Percentiles rank a stretch among this genome's conserved stretches.
phyloP scores from a whole-genome alignment of 2,797 vertebrate species.

The Psittacula echo region DNA sequence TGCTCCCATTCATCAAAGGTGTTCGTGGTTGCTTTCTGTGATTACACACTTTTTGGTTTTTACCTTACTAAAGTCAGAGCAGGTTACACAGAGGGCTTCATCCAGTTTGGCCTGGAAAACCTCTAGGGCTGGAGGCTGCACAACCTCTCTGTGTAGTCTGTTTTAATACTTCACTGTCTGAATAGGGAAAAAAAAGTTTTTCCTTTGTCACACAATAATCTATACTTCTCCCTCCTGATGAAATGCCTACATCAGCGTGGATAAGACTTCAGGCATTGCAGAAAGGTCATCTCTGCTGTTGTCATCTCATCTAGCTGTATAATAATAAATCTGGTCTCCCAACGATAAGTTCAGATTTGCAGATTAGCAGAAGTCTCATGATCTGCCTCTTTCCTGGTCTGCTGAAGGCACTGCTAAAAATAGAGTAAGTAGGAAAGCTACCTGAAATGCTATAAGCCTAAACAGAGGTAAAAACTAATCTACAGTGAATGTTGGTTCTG shows the following conservation, averaged over 20 bases:
- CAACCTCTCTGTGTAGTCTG: background rate
- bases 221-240: background rate
- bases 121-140: background rate
- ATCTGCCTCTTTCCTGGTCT: constrained; percentile 40
- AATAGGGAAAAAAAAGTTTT: background rate
- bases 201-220: background rate
- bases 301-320: constrained; percentile 19
- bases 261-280: constrained; percentile 32
- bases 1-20: background rate
- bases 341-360: constrained; percentile 57
- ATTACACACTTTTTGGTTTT: background rate
- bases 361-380: constrained; percentile 52
- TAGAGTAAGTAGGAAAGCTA: constrained; percentile 29
- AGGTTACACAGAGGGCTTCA: background rate
- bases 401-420: constrained; percentile 46
- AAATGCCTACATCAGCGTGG: background rate
- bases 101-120: background rate
- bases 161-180: background rate
- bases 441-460: constrained; percentile 7
- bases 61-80: background rate
- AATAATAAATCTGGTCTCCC: constrained; percentile 22
- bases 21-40: background rate
- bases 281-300: constrained; percentile 55
- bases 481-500: background rate
- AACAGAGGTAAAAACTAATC: constrained; percentile 46